Evolutionary conservation across 2,113 vertebrate species (phyloP).

Genomic region (Halichoeres trimaculatus): DNA sequence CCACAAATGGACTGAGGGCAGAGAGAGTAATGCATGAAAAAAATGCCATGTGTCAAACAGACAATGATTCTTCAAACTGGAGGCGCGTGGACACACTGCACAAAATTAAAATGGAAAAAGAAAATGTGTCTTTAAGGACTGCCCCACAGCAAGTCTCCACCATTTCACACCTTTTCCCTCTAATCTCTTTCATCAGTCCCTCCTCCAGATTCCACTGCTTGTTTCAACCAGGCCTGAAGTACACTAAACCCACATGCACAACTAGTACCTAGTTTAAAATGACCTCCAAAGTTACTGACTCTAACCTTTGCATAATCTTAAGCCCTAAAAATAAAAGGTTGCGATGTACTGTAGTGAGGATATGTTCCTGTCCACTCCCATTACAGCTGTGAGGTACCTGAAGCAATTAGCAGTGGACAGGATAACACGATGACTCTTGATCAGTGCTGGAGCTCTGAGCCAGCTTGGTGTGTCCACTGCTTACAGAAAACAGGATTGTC

Average conservation of each 20-base stretch:
- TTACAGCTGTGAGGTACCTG: conserved; percentile 61
- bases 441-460: conserved; percentile 60
- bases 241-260: conserved; percentile 42
- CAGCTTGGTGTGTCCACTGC: conserved; percentile 71
- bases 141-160: conserved; percentile 25
- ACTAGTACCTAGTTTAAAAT: conserved; percentile 43
- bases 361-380: conserved; percentile 51
- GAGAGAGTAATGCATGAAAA: conserved; percentile 50
- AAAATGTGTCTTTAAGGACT: conserved; percentile 31
- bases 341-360: conserved; percentile 29
- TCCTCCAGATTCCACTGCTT: conserved; percentile 67
- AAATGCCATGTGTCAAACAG: conserved; percentile 58
- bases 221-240: conserved; percentile 55
- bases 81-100: conserved; percentile 50
- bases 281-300: conserved; percentile 46
- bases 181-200: conserved; percentile 55
- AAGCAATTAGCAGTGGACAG: conserved; percentile 64
- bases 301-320: conserved; percentile 30
- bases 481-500: conserved; percentile 84
- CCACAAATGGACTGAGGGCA: conserved; percentile 70
- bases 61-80: conserved; percentile 58
- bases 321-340: conserved; percentile 32
- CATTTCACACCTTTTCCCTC: conserved; percentile 63
- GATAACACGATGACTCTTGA: conserved; percentile 69
- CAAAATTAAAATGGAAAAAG: conserved; percentile 19